These are phyloP conservation scores for Suricata suricatta DNA, from an alignment of 2,113 vertebrate genomes.

Conservation along the genomic window DNA sequence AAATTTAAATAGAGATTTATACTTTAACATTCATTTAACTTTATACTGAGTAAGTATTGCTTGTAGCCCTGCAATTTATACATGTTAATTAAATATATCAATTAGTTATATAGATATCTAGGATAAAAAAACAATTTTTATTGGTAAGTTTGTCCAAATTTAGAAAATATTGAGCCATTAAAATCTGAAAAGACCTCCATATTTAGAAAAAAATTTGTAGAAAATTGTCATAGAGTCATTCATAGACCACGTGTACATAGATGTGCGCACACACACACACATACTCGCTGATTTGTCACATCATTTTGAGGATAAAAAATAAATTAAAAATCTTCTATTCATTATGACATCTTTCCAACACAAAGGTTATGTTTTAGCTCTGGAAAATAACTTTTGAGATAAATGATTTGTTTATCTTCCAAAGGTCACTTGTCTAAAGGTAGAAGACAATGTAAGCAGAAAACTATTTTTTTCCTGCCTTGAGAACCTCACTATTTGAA, in stretches of 20 bases:
- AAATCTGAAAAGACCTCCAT: neutral
- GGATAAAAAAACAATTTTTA: neutral
- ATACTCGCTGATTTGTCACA: neutral
- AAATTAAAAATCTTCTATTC: neutral
- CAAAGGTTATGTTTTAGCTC: neutral
- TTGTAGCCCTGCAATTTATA: neutral
- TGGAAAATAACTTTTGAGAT: neutral
- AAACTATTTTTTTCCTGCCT: neutral
- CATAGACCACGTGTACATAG: neutral
- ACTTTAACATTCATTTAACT: neutral
- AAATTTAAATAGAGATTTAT: neutral
- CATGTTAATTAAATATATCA: neutral
- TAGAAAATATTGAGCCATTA: neutral
- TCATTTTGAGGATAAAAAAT: neutral
- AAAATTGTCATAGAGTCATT: neutral
- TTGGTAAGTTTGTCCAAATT: neutral
- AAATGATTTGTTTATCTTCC: neutral
- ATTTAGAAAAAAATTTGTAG: neutral
- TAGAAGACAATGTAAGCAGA: neutral
- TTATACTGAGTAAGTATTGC: neutral
- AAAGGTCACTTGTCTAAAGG: neutral
- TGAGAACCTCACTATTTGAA: neutral
- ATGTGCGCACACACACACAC: neutral
- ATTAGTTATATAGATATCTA: neutral
- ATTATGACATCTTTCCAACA: neutral